Base-by-base conservation (phyloP, 2,888 invertebrate species). In the Euplagia quadripunctaria region DNA sequence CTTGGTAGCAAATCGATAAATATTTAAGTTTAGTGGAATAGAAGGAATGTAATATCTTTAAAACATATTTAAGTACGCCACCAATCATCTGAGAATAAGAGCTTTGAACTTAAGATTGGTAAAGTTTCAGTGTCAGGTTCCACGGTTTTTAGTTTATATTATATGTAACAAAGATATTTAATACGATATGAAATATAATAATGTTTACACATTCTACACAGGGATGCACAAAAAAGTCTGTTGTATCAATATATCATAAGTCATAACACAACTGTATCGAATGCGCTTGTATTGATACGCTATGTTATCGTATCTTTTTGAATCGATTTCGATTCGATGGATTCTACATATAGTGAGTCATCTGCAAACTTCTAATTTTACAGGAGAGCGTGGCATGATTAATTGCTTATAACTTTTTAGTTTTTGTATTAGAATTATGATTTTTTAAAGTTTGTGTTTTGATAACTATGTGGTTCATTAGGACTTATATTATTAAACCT, bases 51-150 rank as follows among this genome's bases (percentile, higher is more conserved):
- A 31, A 31, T 31, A 31, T 17, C 17, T 68, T 17, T 49, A 31
- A 31, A 52, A 52, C 52, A 52, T 55, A 20, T 68, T 68, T 17
- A 51, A 55, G 55, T 68, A n/a, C 43, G 55, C 42, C 20, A 58
- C 65, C 49, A 66, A 61, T 66, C 66, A 66, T 66, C 42, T 61
- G 17, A 52, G 14, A 66, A 66, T 66, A 41, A 14, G 31, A 58
- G 71, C 65, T 66, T 58, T 66, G 49, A 61, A 51, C 42, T 52
- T 46, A 6, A 71, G 46, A 71, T 71, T 65, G 65, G 31, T 31
- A 71, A 71, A 71, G 71, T 71, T 65, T 64, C 16, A 42, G 46
- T 71, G 55, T 65, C 17, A 71, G 46, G 65, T 43, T 58, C 65
- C 31, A 58, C 31, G 17, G 31, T 46, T 58, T 41, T 71, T 71